Base-by-base conservation (phyloP, 1,140 invertebrate genomes). In the Apocrypta bakeri region DNA sequence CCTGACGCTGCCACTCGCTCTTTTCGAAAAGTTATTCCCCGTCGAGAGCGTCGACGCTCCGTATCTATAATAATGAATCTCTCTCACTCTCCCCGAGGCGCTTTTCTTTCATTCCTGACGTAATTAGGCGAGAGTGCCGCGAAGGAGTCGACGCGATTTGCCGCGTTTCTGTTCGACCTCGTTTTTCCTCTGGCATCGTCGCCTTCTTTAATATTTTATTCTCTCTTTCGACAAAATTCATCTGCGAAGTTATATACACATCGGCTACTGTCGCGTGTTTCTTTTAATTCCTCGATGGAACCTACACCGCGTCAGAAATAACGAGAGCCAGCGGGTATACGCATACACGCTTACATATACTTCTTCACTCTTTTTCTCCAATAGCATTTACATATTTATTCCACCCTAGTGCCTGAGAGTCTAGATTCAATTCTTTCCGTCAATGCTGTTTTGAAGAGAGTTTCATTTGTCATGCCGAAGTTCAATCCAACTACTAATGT, bases 71-170 rank as follows among this genome's bases (percentile, higher is more conserved):
- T 82, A 82, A 72, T 42, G 66, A 82, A 75, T 82, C 73, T 74
- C 71, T 21, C 69, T 31, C 31, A 9, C 33, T 24, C 37, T 31
- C 73, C 86, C 81, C 48, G 82, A 85, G 82, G 87, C 84, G 83
- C 85, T 85, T 87, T 88, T 87, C 87, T 87, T 87, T 86, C 85
- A 88, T 85, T 87, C 81, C 85, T 82, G 76, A 83, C 85, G 86
- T 88, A 88, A 88, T 88, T 88, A 88, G 87, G 84, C 85, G 84
- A 83, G 73, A 83, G 85, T 80, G 74, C 80, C 79, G 83, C 82
- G 80, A 86, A 84, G 82, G 83, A 56, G 84, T 42, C 37, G 79
- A 56, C 33, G 31, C 83, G 40, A 85, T 84, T 81, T 78, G 84
- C 79, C 37, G 48, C 74, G 63, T 68, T 33, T 31, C 64, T 63